A percentile compares a stretch with the other conserved stretches of the same genome.
phyloP scores from a whole-genome alignment of 2,797 vertebrate genomes.

The Tenualosa thibaudeaui region DNA sequence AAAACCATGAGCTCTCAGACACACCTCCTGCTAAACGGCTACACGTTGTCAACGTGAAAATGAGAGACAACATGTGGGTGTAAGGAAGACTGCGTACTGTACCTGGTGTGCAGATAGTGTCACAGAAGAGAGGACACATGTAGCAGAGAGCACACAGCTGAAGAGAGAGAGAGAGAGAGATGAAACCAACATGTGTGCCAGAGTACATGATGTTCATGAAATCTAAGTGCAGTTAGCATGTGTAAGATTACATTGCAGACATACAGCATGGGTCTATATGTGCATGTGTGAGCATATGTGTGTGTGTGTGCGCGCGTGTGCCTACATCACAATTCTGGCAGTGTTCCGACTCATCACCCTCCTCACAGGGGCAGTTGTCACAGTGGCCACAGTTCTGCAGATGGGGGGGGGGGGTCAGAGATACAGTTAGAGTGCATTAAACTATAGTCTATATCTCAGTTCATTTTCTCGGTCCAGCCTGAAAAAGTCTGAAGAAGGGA shows the following conservation, averaged over 20 bases:
- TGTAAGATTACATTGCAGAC: slow-evolving; percentile 7
- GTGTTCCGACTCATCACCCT: slow-evolving; percentile 68
- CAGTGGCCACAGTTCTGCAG: slow-evolving; percentile 68
- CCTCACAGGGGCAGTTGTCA: slow-evolving; percentile 70
- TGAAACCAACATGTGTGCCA: slow-evolving; percentile 2
- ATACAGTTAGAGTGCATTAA: neutral
- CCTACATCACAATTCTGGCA: slow-evolving; percentile 81
- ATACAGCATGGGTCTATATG: neutral
- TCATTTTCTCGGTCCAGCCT: no score
- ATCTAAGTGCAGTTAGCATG: neutral
- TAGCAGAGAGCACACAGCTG: slow-evolving; percentile 82
- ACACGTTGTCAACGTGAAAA: neutral
- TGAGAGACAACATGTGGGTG: neutral
- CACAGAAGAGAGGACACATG: slow-evolving; percentile 82
- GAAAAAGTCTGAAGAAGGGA: no score
- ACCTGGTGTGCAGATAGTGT: slow-evolving; percentile 85
- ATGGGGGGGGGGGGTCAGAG: neutral
- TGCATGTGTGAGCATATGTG: slow-evolving; percentile 6
- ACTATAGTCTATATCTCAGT: neutral
- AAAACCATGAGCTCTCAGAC: neutral
- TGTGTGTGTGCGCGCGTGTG: neutral
- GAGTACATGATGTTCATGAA: slow-evolving; percentile 16
- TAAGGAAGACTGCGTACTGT: slow-evolving; percentile 28
- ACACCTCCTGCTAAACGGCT: neutral
- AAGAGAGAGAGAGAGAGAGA: neutral